A percentile compares a stretch with the other conserved stretches of the same genome.
Evolutionary conservation across 2,113 vertebrate species (phyloP).

Genomic region (Hippocampus guttulatus): DNA sequence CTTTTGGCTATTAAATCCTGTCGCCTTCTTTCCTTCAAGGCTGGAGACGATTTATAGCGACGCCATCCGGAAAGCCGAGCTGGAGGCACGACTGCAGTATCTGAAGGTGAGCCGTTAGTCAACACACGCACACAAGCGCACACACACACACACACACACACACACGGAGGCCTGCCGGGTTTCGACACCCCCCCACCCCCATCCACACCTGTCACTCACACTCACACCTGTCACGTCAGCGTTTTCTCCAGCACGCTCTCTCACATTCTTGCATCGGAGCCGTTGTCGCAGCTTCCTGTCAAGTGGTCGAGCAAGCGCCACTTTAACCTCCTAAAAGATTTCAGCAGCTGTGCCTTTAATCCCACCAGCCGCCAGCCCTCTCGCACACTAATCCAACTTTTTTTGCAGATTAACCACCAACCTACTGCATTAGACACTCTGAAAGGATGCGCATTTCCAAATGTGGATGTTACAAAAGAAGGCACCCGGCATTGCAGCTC

Average conservation of each 20-base stretch:
- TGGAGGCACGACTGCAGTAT: conserved; percentile 90
- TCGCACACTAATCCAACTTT: conserved; percentile 22
- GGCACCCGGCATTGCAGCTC: not conserved
- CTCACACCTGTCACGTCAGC: conserved; percentile 55
- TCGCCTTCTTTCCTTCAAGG: conserved; percentile 57
- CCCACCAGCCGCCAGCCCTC: conserved; percentile 18
- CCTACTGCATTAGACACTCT: not conserved
- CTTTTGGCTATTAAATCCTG: conserved; percentile 26
- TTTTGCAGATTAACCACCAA: conserved; percentile 36
- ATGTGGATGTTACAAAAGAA: not conserved
- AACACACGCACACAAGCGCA: conserved; percentile 12
- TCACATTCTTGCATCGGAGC: conserved; percentile 28
- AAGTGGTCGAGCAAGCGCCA: conserved; percentile 37
- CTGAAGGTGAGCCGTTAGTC: conserved; percentile 77
- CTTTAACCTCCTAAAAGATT: conserved; percentile 24
- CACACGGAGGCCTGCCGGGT: conserved; percentile 22
- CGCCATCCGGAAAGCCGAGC: conserved; percentile 84
- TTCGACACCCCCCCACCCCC: conserved; percentile 16
- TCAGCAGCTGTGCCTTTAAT: conserved; percentile 58
- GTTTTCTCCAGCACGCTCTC: conserved; percentile 22
- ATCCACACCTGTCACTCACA: conserved; percentile 48
- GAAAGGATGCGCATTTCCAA: not conserved
- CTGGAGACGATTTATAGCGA: conserved; percentile 88
- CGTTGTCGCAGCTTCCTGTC: conserved; percentile 22
- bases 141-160: conserved; percentile 12